These are phyloP conservation scores for Cotesia typhae DNA, from an alignment of 1,140 invertebrate genomes.

Conservation along the genomic window DNA sequence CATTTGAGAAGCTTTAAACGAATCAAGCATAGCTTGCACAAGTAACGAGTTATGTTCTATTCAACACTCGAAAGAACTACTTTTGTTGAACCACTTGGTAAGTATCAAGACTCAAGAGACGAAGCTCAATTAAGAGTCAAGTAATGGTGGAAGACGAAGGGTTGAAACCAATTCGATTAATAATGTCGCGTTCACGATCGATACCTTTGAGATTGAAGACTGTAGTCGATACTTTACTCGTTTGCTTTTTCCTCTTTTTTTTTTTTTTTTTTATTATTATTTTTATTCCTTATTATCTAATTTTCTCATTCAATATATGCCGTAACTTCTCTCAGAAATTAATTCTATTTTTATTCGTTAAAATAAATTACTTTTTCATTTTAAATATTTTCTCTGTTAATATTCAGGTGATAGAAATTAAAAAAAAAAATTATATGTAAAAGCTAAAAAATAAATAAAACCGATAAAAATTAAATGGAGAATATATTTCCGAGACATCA, in stretches of 20 bases:
- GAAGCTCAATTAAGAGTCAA: constrained; percentile 28
- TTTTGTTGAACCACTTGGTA: neutral
- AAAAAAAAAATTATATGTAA: no score
- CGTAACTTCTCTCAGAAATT: constrained; percentile 21
- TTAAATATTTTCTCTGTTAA: no score
- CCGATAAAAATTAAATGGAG: no score
- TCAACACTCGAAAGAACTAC: neutral
- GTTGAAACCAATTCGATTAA: constrained; percentile 34
- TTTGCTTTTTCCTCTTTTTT: constrained; percentile 12
- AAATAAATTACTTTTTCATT: neutral
- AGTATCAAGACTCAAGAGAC: neutral
- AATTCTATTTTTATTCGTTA: constrained; percentile 8
- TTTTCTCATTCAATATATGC: constrained; percentile 12
- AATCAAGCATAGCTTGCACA: neutral
- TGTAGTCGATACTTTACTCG: constrained; percentile 13
- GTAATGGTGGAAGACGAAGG: constrained; percentile 16
- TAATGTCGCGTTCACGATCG: constrained; percentile 30
- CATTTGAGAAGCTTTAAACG: neutral
- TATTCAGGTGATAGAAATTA: no score
- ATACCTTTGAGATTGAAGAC: constrained; percentile 27
- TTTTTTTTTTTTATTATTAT: no score
- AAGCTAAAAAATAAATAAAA: no score
- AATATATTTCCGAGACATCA: neutral
- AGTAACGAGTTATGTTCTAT: neutral
- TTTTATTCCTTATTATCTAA: constrained; percentile 13